These are phyloP conservation scores for Galagoides demidoff DNA, from an alignment of 2,797 vertebrate species.

Conservation along the genomic window DNA sequence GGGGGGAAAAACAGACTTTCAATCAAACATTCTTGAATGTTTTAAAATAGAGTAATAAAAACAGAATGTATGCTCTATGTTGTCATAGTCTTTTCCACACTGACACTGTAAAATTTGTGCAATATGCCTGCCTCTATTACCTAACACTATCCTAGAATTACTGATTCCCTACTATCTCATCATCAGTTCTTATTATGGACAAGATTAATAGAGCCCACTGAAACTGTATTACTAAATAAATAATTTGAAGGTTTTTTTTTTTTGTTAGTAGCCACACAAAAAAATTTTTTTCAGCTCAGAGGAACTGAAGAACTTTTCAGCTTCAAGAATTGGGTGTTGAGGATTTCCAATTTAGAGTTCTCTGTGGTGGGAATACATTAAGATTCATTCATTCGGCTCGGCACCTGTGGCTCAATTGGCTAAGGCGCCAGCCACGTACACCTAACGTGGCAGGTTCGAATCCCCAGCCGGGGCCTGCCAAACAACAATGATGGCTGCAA, in stretches of 20 bases:
- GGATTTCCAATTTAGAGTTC: constrained; percentile 48
- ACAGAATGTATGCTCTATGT: neutral
- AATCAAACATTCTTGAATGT: constrained; percentile 34
- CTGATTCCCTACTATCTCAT: constrained; percentile 18
- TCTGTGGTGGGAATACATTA: constrained; percentile 37
- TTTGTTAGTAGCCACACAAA: constrained; percentile 33
- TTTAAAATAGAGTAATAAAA: constrained; percentile 27
- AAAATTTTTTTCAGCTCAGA: constrained; percentile 41
- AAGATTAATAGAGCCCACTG: neutral
- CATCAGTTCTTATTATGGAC: constrained; percentile 40
- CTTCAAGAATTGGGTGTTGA: constrained; percentile 51
- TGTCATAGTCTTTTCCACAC: constrained; percentile 33
- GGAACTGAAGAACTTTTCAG: too few species aligned
- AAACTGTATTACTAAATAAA: constrained; percentile 49
- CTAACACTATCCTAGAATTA: constrained; percentile 45
- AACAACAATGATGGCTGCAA: too few species aligned
- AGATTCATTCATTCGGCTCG: constrained; percentile 50
- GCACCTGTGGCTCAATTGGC: too few species aligned
- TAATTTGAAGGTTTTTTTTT: neutral
- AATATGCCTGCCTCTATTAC: constrained; percentile 3
- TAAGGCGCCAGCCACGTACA: too few species aligned
- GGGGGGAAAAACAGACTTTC: neutral
- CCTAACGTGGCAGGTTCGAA: too few species aligned
- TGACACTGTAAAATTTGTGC: neutral
- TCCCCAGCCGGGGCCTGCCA: too few species aligned